Conservation (phyloP, 2,797 vertebrate genomes). For the Lithobates pipiens region DNA sequence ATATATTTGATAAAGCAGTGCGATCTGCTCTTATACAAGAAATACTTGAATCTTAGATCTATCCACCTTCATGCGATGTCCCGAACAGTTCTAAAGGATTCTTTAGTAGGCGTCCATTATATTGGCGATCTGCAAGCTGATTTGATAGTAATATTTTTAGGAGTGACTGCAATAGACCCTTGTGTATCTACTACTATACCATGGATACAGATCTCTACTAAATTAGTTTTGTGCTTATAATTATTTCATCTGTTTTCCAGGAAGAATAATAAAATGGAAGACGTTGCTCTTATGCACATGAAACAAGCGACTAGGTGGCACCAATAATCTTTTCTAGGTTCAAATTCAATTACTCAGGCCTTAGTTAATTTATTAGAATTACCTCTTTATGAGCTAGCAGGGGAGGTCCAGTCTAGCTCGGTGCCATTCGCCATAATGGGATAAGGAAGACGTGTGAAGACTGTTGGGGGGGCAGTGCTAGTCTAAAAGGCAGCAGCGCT, state of each 20-base stretch:
- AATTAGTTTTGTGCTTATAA: neutral
- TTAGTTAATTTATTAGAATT: neutral
- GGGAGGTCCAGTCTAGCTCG: neutral
- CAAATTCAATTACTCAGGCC: slow-evolving; percentile 6
- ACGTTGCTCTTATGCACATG: neutral
- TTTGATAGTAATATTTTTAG: neutral
- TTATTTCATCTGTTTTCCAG: neutral
- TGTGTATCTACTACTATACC: neutral
- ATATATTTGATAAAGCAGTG: too few species aligned
- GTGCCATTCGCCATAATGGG: neutral
- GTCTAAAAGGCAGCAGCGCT: slow-evolving; percentile 8
- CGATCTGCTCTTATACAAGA: too few species aligned
- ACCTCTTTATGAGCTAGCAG: neutral
- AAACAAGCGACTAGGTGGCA: slow-evolving; percentile 28
- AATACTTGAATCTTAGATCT: too few species aligned
- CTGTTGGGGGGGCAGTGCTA: neutral
- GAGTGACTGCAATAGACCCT: neutral
- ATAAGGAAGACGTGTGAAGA: slow-evolving; percentile 8
- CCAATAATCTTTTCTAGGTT: slow-evolving; percentile 6
- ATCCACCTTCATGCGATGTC: too few species aligned
- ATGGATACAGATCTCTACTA: neutral
- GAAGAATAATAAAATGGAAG: neutral
- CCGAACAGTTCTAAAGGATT: neutral
- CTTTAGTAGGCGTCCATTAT: neutral
- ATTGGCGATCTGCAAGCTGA: neutral